phyloP scores from a whole-genome alignment of 2,888 invertebrate species.

The Drosophila nigricruria region DNA sequence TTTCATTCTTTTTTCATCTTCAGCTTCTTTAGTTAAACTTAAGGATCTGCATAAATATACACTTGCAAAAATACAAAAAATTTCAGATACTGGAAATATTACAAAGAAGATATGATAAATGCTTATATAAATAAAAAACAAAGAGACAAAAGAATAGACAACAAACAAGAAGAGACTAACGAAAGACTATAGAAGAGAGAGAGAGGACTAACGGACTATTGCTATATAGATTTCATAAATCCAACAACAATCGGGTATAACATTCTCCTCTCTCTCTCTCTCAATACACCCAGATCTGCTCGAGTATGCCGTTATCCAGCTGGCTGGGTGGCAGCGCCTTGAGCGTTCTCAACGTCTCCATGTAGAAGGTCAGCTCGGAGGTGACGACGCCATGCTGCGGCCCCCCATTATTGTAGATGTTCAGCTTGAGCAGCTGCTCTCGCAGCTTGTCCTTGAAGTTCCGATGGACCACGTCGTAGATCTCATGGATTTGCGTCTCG shows the following conservation, averaged over 20 bases:
- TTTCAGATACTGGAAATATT: slow-evolving; percentile 18
- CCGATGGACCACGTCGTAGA: slow-evolving; percentile 92
- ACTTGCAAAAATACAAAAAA: slow-evolving; percentile 19
- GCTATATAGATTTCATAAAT: slow-evolving; percentile 37
- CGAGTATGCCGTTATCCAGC: slow-evolving; percentile 90
- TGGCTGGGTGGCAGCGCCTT: slow-evolving; percentile 91
- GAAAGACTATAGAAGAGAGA: too few relatives aligned
- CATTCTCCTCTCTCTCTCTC: not conserved
- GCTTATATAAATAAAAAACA: slow-evolving; percentile 44
- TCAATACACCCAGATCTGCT: slow-evolving; percentile 90
- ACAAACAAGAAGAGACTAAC: slow-evolving; percentile 5
- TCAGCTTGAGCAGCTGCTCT: slow-evolving; percentile 93
- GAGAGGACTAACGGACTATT: not conserved
- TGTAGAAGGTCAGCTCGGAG: slow-evolving; percentile 95
- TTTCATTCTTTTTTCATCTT: too few relatives aligned
- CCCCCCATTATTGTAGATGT: slow-evolving; percentile 97
- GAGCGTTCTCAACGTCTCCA: slow-evolving; percentile 93
- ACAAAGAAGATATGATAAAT: slow-evolving; percentile 15
- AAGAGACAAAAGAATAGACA: not conserved
- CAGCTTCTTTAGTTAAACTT: not conserved
- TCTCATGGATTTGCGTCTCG: slow-evolving; percentile 90
- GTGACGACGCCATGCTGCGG: slow-evolving; percentile 98
- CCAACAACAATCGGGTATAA: slow-evolving; percentile 32
- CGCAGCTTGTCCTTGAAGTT: slow-evolving; percentile 94
- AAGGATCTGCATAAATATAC: slow-evolving; percentile 24